Evolutionary conservation across 2,888 invertebrate species (phyloP).

Genomic region (Spilarctia lutea): DNA sequence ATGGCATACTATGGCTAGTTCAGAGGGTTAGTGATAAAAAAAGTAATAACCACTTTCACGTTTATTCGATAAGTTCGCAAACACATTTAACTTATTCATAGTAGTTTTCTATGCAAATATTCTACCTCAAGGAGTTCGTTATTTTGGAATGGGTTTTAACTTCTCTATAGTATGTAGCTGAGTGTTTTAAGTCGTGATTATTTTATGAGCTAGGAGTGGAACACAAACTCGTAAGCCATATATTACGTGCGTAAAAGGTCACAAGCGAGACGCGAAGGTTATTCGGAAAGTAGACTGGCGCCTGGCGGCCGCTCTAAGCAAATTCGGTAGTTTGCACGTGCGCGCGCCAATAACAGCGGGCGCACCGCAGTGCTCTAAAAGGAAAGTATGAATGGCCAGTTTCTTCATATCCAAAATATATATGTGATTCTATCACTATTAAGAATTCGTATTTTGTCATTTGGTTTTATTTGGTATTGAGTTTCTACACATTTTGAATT

Average conservation of each 20-base stretch:
- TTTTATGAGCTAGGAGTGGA: conserved; percentile 70
- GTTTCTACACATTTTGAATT: not conserved
- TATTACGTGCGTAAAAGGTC: conserved; percentile 82
- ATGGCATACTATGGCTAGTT: not conserved
- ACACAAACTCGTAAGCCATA: conserved; percentile 66
- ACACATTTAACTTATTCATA: not conserved
- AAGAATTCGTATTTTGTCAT: conserved; percentile 13
- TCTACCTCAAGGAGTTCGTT: conserved; percentile 10
- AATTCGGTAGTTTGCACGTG: conserved; percentile 76
- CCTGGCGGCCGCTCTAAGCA: conserved; percentile 74
- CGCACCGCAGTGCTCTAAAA: conserved; percentile 33
- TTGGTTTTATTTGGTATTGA: conserved; percentile 7
- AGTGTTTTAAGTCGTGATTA: conserved; percentile 55
- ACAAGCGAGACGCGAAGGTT: conserved; percentile 84
- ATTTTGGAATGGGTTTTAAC: conserved; percentile 42
- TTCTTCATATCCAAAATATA: conserved; percentile 24
- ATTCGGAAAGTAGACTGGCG: conserved; percentile 85
- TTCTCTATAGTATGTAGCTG: conserved; percentile 52
- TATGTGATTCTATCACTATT: conserved; percentile 26
- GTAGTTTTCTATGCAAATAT: conserved; percentile 7
- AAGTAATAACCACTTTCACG: not conserved
- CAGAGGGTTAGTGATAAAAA: not conserved
- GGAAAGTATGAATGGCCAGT: conserved; percentile 44
- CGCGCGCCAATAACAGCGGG: conserved; percentile 18
- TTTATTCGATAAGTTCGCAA: not conserved